Conservation (phyloP, 2,888 invertebrate genomes). For the Conchocele bisecta region DNA sequence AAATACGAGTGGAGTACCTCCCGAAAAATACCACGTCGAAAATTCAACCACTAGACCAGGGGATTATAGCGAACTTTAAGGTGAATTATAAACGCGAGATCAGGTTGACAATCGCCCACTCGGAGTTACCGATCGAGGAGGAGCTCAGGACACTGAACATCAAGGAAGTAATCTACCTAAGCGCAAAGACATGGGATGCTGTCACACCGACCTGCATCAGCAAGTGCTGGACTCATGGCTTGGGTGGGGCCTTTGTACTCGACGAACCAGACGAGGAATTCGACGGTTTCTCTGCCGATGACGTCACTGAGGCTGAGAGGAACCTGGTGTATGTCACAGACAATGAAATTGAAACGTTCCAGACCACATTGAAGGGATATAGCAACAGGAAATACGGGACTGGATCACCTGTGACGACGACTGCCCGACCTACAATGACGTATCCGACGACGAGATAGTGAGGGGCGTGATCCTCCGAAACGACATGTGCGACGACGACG, state of each 20-base stretch:
- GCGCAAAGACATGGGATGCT: background rate
- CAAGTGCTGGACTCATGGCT: constrained; percentile 1
- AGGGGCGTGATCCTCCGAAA: background rate
- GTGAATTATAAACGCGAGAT: background rate
- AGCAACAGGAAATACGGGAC: background rate
- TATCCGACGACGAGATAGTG: constrained; percentile 2
- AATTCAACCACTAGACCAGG: constrained; percentile 18
- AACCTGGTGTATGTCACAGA: constrained; percentile 2
- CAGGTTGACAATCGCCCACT: background rate
- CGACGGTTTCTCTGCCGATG: background rate
- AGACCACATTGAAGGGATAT: background rate
- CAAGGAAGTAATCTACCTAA: constrained; percentile 1
- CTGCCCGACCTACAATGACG: background rate
- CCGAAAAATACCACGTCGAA: constrained; percentile 16
- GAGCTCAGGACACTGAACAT: background rate
- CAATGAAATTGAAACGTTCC: background rate
- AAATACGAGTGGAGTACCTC: background rate
- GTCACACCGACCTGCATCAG: background rate
- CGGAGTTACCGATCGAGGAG: background rate
- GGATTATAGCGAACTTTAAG: constrained; percentile 15
- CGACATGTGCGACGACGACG: background rate
- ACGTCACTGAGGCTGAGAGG: background rate
- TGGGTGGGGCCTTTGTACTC: background rate
- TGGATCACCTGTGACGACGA: constrained; percentile 3
- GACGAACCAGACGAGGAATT: too few relatives aligned